phyloP scores from a whole-genome alignment of 1,140 invertebrate species.

The Globodera ellingtonae region DNA sequence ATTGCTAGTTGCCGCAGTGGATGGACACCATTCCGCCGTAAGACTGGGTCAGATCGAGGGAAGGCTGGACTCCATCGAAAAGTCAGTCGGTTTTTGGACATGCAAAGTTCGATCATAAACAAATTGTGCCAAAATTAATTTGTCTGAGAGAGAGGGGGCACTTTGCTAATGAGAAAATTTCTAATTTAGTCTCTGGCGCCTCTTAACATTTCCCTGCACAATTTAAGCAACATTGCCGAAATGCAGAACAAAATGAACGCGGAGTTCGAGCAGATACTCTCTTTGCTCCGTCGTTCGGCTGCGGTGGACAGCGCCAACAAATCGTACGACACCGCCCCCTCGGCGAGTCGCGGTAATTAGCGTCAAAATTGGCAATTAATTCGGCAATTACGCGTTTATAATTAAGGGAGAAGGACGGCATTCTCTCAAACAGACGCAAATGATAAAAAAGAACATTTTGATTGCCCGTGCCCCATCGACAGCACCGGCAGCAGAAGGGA shows the following conservation, averaged over 20 bases:
- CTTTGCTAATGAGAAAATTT: too few relatives aligned
- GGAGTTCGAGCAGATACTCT: conserved; percentile 54
- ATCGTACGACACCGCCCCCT: not conserved
- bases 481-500: not conserved
- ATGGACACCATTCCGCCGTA: conserved; percentile 5
- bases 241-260: conserved; percentile 64
- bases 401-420: too few relatives aligned
- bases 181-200: too few relatives aligned
- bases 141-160: not conserved
- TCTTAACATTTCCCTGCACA: not conserved
- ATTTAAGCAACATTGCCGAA: conserved; percentile 57
- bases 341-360: too few relatives aligned
- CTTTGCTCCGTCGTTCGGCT: not conserved
- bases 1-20: not conserved
- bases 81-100: not conserved
- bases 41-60: conserved; percentile 21
- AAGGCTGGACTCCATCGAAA: conserved; percentile 10
- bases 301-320: not conserved
- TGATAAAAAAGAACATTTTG: too few relatives aligned
- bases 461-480: too few relatives aligned
- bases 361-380: too few relatives aligned
- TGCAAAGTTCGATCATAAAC: not conserved
- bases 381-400: too few relatives aligned
- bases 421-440: too few relatives aligned
- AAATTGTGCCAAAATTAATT: conserved; percentile 34